These are phyloP conservation scores for Dynastes grantii DNA, from an alignment of 2,888 invertebrate species.

Conservation along the genomic window DNA sequence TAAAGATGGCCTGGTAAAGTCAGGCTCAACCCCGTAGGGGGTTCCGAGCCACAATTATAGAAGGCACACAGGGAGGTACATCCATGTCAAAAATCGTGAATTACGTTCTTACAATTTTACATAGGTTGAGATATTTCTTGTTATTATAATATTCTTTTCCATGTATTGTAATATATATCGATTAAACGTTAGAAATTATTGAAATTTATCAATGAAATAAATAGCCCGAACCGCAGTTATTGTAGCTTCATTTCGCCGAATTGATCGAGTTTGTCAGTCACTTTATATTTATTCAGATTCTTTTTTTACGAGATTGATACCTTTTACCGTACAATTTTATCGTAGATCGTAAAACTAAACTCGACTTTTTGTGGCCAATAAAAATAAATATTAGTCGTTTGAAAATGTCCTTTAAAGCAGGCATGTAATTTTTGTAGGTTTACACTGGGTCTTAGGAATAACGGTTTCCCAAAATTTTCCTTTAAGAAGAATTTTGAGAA, in stretches of 20 bases:
- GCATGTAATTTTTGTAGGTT: slow-evolving; percentile 27
- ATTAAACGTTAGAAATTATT: not conserved
- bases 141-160: not conserved
- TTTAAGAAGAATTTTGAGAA: slow-evolving; percentile 4
- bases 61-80: slow-evolving; percentile 59
- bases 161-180: too few relatives aligned
- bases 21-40: slow-evolving; percentile 61
- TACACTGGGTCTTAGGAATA: slow-evolving; percentile 10
- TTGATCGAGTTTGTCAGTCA: slow-evolving; percentile 46
- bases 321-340: slow-evolving; percentile 47
- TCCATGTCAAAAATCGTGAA: slow-evolving; percentile 53
- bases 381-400: slow-evolving; percentile 50
- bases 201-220: slow-evolving; percentile 9
- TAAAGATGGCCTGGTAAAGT: slow-evolving; percentile 44
- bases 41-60: slow-evolving; percentile 64
- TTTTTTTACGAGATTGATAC: slow-evolving; percentile 49
- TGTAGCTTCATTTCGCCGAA: slow-evolving; percentile 17
- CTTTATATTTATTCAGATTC: slow-evolving; percentile 41
- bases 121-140: not conserved
- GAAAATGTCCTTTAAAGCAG: slow-evolving; percentile 41
- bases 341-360: slow-evolving; percentile 44
- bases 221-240: slow-evolving; percentile 2
- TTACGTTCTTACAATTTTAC: slow-evolving; percentile 34
- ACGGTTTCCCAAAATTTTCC: slow-evolving; percentile 16
- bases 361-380: slow-evolving; percentile 47